These are phyloP conservation scores for Xyrauchen texanus DNA, from an alignment of 2,113 vertebrate species.

Conservation along the genomic window DNA sequence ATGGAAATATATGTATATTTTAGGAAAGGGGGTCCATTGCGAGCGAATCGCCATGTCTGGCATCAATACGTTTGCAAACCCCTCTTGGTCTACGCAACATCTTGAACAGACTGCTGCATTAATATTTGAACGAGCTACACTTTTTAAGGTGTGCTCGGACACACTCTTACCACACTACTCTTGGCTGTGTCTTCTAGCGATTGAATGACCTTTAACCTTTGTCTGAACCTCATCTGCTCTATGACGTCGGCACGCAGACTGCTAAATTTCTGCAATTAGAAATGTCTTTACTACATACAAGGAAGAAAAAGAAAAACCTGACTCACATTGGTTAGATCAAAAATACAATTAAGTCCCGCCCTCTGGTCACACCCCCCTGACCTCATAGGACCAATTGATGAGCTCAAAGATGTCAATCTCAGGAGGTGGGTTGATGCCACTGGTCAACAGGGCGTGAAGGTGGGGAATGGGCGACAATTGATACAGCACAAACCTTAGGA, in stretches of 20 bases:
- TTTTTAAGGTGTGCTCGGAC: not conserved
- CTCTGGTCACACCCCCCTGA: slow-evolving; percentile 54
- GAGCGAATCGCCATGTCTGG: no score
- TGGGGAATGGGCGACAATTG: slow-evolving; percentile 91
- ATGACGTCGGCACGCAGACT: slow-evolving; percentile 87
- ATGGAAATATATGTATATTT: no score
- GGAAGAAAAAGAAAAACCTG: no score
- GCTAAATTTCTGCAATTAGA: slow-evolving; percentile 83
- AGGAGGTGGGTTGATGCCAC: slow-evolving; percentile 83
- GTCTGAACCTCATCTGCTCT: slow-evolving; percentile 98
- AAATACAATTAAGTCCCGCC: not conserved
- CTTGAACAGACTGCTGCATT: no score
- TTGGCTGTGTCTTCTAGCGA: slow-evolving; percentile 95
- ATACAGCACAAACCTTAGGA: no score
- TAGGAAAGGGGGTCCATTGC: no score
- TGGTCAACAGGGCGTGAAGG: slow-evolving; percentile 86
- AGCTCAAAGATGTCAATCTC: slow-evolving; percentile 92
- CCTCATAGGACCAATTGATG: slow-evolving; percentile 92
- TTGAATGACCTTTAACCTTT: slow-evolving; percentile 97
- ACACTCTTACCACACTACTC: slow-evolving; percentile 88
- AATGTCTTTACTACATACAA: not conserved
- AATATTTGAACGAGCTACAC: no score
- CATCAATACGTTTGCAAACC: no score
- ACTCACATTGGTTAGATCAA: not conserved
- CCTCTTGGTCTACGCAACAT: no score